A percentile compares a stretch with the other conserved stretches of the same genome.
Evolutionary conservation across 2,888 invertebrate genomes (phyloP).

Genomic region (Nesidiocoris tenuis): DNA sequence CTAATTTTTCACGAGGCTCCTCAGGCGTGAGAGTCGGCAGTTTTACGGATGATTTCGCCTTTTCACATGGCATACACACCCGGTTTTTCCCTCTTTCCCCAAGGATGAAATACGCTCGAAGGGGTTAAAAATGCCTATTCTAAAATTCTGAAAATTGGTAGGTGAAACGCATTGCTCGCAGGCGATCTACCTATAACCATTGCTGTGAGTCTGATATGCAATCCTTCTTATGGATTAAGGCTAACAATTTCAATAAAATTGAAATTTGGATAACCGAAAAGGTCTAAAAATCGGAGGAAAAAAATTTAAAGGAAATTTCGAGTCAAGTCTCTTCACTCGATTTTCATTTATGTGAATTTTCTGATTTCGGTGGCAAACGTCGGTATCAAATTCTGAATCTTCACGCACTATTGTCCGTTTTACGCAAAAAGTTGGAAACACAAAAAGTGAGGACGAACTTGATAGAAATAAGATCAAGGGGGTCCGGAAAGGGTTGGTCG

Average conservation of each 20-base stretch:
- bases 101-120: not conserved
- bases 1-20: constrained; percentile 42
- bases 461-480: not conserved
- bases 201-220: no score
- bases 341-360: no score
- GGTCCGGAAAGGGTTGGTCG: not conserved
- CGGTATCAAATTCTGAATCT: no score
- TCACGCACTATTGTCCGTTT: no score
- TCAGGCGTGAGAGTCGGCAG: constrained; percentile 34
- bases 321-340: no score
- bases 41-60: constrained; percentile 40
- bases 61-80: constrained; percentile 28
- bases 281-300: not conserved
- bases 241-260: no score
- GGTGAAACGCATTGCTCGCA: no score
- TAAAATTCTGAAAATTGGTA: no score
- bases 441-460: not conserved
- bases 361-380: no score
- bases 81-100: not conserved
- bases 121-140: no score
- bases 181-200: no score
- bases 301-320: not conserved
- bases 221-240: no score
- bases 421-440: not conserved
- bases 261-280: not conserved